These are phyloP conservation scores for Listronotus bonariensis DNA, from an alignment of 1,140 invertebrate genomes.

Conservation along the genomic window DNA sequence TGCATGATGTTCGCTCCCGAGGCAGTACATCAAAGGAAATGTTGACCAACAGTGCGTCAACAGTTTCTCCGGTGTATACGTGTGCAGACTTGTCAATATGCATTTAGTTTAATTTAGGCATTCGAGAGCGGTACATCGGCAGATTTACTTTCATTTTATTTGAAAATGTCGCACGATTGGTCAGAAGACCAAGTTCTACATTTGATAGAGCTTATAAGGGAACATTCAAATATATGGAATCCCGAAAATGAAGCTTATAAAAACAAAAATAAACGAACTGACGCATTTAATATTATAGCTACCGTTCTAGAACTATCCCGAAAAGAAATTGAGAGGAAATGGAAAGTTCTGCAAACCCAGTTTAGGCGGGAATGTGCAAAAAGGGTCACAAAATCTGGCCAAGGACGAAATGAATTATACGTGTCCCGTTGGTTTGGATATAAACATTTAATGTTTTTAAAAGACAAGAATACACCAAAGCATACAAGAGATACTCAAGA, in stretches of 20 bases:
- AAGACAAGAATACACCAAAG: too few relatives aligned
- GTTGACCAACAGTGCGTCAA: conserved; percentile 5
- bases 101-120: too few relatives aligned
- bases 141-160: not conserved
- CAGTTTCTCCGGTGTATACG: not conserved
- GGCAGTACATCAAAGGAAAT: conserved; percentile 1
- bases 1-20: too few relatives aligned
- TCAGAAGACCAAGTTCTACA: conserved; percentile 5
- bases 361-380: conserved; percentile 7
- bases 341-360: not conserved
- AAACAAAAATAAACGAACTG: conserved; percentile 13
- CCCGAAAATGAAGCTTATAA: conserved; percentile 7
- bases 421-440: conserved; percentile 11
- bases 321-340: conserved; percentile 10
- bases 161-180: conserved; percentile 7
- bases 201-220: not conserved
- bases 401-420: conserved; percentile 8
- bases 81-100: too few relatives aligned
- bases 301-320: conserved; percentile 4
- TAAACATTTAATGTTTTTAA: conserved; percentile 2
- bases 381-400: conserved; percentile 11
- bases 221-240: conserved; percentile 6
- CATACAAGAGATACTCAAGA: too few relatives aligned
- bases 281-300: not conserved
- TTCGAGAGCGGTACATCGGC: too few relatives aligned